Evolutionary conservation across 2,888 invertebrate species (phyloP), one percentile per base, ranked within the genome.

Genomic region (Meteorus cinctellus): DNA sequence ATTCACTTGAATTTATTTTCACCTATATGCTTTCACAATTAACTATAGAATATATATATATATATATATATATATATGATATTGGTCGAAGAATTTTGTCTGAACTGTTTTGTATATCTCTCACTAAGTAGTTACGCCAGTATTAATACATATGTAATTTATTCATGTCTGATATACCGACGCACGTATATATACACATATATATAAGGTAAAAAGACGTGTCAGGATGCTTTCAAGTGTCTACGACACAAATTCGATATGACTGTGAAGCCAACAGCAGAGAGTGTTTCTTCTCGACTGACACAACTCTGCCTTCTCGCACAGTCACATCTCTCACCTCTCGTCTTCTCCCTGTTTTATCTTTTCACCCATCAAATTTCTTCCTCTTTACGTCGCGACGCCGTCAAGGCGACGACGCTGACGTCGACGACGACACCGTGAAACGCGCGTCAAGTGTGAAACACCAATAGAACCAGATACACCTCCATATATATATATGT

Each of bases 161-260:
- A 19, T 55, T 19, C 6, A 19, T 19, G 19, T 55, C 1, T 55
- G 24, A n/a, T n/a, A 48, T 48, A 48, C 16, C 4, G 14, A 45
- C 14, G 16, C 14, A 45, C 45, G 24, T 24, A 45, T 48, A 48
- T n/a, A 55, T 19, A 45, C 45, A 1, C 1, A 45, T 48, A 48
- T n/a, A 55, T 19, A 55, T 16, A 27, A n/a, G 51, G 16, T n/a
- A n/a, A 45, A 69, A 69, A 69, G 45, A 29, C 71, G 72, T 72
- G 74, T 76, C 69, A 65, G 51, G 59, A 75, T 63, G 45, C 74
- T 69, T 69, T 77, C 66, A 77, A 77, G 74, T 77, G 76, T 67
- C 67, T 68, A 29, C 71, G 76, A 77, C 78, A 76, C 74, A 77
- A 76, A 77, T 77, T 76, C 77, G 72, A 80, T 80, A 77, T 74